A percentile compares a stretch with the other conserved stretches of the same genome.
Conservation (phyloP, 2,888 invertebrate genomes). For the Philereme transversata region DNA sequence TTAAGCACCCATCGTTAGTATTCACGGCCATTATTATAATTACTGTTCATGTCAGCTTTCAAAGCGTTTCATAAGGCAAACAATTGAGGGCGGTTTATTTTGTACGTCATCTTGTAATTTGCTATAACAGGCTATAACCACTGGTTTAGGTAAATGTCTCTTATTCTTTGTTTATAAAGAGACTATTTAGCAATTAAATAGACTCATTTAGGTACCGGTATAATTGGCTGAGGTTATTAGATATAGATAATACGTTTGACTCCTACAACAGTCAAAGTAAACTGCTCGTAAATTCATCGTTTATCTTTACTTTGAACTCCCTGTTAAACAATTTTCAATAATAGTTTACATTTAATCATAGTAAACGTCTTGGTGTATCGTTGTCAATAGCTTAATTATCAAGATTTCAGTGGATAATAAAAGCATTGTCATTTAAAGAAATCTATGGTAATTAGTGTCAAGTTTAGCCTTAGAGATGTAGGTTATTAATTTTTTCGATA, state of each 20-base stretch:
- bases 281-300: slow-evolving; percentile 5
- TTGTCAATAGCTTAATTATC: slow-evolving; percentile 10
- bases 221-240: slow-evolving; percentile 57
- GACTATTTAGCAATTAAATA: slow-evolving; percentile 73
- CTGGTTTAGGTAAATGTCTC: slow-evolving; percentile 55
- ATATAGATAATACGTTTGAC: not conserved
- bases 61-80: slow-evolving; percentile 50
- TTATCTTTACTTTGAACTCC: slow-evolving; percentile 14
- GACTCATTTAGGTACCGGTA: slow-evolving; percentile 54
- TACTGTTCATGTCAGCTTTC: slow-evolving; percentile 47
- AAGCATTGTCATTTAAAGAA: not conserved
- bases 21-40: slow-evolving; percentile 52
- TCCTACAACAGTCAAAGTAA: slow-evolving; percentile 27
- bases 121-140: slow-evolving; percentile 54
- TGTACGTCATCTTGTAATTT: slow-evolving; percentile 53
- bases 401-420: not conserved
- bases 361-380: not conserved
- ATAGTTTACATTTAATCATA: slow-evolving; percentile 12
- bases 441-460: no score
- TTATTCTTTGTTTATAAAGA: slow-evolving; percentile 55
- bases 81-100: slow-evolving; percentile 56
- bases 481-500: no score
- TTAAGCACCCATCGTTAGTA: slow-evolving; percentile 45
- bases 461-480: no score
- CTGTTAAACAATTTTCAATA: slow-evolving; percentile 5